Evolutionary conservation across 2,888 invertebrate species (phyloP), one percentile per base, ranked within the genome.

Genomic region (Coenonympha glycerion): DNA sequence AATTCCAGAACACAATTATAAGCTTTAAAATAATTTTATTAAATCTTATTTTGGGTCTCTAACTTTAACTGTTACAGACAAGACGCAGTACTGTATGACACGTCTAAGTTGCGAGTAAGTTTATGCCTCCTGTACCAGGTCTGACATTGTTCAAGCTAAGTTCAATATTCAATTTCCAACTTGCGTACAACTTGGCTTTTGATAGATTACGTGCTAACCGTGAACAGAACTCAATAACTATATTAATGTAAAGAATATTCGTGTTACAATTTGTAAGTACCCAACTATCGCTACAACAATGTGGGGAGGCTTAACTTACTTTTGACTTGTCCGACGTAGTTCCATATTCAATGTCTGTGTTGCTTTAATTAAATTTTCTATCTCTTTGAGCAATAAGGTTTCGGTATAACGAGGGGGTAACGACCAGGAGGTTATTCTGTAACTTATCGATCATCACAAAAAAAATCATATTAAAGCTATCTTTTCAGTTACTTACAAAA

Each of bases 121-220:
- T n/a, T n/a, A n/a, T n/a, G n/a, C n/a, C 44, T 53, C 41, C 45
- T 39, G 31, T 46, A n/a, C n/a, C n/a, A n/a, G n/a, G 50, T 45
- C 39, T 44, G 39, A 50, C 44, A 44, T 42, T 53, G 53, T 53
- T 49, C n/a, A 31, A 21, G 22, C 47, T 31, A 31, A 44, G 51
- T 54, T 54, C 40, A 24, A 40, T 51, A 54, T 54, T 51, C 47
- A 50, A 54, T 54, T 54, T 50, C 26, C 26, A 50, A 37, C 19
- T 54, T 30, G 22, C 42, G 13, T 24, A 19, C 26, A 41, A 36
- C 21, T 36, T 21, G 11, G 11, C 21, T 36, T 36, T 36, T 36
- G 36, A 36, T 36, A 21, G 36, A 36, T 36, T 36, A 36, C 19
- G 9, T 9, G 34, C 19, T 36, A 36, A 18, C n/a, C 18, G n/a